Evolutionary conservation across 2,888 invertebrate species (phyloP), one percentile per base, ranked within the genome.

Genomic region (Notodromas monacha): DNA sequence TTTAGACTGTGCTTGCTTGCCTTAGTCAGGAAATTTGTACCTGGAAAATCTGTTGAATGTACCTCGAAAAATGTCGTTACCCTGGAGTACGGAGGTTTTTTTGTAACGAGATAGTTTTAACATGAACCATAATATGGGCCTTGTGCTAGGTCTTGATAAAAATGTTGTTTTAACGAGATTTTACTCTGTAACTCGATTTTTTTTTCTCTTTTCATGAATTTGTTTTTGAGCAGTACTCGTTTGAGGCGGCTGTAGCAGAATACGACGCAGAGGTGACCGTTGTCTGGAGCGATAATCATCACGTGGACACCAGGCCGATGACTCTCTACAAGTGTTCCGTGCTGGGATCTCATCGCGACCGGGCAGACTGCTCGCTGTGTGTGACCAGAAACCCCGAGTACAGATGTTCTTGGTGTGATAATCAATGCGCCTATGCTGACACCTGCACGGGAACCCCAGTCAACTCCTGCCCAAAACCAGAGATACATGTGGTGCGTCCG

Each of bases 301-400:
- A 79, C 44, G 69, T 84, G 34, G 81, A 84, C 45, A 72, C 73
- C 4, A 73, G 74, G 31, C 68, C 65, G 43, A 73, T 89, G 30
- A 69, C 73, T 29, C 53, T 92, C 32, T 96, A 86, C 51, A 89
- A 89, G 50, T 96, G 92, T 56, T 73, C 76, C 50, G 70, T 79
- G 35, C 56, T 92, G 38, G 89, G 86, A 14, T 79, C 79, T 6
- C 79, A 81, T 48, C 62, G 77, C 31, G 76, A 77, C 43, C 74
- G 77, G 45, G 70, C 77, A 8, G 96, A 96, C 49, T 96, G 92
- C 51, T 86, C 86, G 31, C 58, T 86, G 27, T 96, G 96, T 49
- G 70, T 84, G 34, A 84, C 84, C 2, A 62, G 86, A 34, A 50
- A 74, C 48, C 61, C 68, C 12, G 66, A 73, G 42, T 84, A 84